Conservation (phyloP, 1,140 invertebrate species). For the Brachionus koreanus region DNA sequence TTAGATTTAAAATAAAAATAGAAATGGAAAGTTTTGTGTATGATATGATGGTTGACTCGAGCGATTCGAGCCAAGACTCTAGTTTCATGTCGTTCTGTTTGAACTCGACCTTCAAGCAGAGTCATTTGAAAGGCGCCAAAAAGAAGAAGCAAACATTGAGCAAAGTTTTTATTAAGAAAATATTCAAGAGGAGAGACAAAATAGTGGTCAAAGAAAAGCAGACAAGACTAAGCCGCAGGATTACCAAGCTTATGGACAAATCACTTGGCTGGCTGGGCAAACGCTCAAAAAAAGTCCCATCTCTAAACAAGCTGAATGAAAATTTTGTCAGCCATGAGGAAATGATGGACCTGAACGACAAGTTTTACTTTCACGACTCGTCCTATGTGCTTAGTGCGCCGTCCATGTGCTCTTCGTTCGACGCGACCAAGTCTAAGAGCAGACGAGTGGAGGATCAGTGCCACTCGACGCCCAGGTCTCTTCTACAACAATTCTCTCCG, state of each 20-base stretch:
- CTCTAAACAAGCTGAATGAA: background rate
- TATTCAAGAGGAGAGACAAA: background rate
- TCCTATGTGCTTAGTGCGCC: conserved; percentile 16
- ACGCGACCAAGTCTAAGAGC: background rate
- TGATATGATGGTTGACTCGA: background rate
- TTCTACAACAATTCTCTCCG: conserved; percentile 20
- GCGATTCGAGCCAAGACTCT: background rate
- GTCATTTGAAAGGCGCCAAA: background rate
- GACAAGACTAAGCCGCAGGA: background rate
- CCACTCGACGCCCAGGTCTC: background rate
- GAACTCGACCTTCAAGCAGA: background rate
- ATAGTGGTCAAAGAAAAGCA: background rate
- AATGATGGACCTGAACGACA: background rate
- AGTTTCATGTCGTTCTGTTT: background rate
- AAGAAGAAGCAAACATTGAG: background rate
- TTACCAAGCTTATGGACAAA: conserved; percentile 11
- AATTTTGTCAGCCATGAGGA: background rate
- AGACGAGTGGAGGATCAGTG: background rate
- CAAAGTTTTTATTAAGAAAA: background rate
- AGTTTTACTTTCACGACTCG: conserved; percentile 15
- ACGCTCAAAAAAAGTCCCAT: background rate
- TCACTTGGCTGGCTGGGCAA: background rate
- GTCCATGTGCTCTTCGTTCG: conserved; percentile 20
- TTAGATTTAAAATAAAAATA: background rate
- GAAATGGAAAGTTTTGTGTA: background rate